Percentiles rank a stretch among this genome's conserved stretches.
Evolutionary conservation across 2,888 invertebrate species (phyloP).

Genomic region (Steromphala cineraria): DNA sequence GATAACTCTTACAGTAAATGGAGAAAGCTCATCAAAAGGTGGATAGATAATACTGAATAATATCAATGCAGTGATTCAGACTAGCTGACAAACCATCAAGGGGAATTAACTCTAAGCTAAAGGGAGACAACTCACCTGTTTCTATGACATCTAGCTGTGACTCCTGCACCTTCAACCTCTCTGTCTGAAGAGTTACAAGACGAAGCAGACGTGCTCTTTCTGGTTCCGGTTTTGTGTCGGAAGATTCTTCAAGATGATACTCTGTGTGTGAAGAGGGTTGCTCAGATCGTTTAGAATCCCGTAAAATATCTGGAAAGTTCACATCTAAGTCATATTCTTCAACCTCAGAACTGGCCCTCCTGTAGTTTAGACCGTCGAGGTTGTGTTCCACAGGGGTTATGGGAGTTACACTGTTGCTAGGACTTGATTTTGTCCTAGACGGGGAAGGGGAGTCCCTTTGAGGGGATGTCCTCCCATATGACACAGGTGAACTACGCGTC

Average conservation of each 20-base stretch:
- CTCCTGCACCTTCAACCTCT: slow-evolving; percentile 91
- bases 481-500: not conserved
- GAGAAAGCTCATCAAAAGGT: not conserved
- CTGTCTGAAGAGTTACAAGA: slow-evolving; percentile 92
- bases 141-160: slow-evolving; percentile 87
- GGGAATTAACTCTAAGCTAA: not conserved
- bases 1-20: too few relatives aligned
- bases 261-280: slow-evolving; percentile 23
- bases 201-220: slow-evolving; percentile 80
- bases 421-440: not conserved
- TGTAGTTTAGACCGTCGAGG: slow-evolving; percentile 12
- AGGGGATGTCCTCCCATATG: not conserved
- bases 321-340: slow-evolving; percentile 73
- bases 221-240: slow-evolving; percentile 36
- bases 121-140: slow-evolving; percentile 57
- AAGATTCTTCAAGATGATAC: slow-evolving; percentile 30
- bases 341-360: slow-evolving; percentile 50
- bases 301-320: slow-evolving; percentile 63
- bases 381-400: slow-evolving; percentile 10
- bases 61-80: not conserved
- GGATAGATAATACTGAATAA: not conserved
- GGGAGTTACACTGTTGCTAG: not conserved
- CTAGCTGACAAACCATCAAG: not conserved
- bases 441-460: not conserved
- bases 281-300: slow-evolving; percentile 35